Evolutionary conservation across 2,888 invertebrate genomes (phyloP).

Genomic region (Pachliopta kotzebuea): DNA sequence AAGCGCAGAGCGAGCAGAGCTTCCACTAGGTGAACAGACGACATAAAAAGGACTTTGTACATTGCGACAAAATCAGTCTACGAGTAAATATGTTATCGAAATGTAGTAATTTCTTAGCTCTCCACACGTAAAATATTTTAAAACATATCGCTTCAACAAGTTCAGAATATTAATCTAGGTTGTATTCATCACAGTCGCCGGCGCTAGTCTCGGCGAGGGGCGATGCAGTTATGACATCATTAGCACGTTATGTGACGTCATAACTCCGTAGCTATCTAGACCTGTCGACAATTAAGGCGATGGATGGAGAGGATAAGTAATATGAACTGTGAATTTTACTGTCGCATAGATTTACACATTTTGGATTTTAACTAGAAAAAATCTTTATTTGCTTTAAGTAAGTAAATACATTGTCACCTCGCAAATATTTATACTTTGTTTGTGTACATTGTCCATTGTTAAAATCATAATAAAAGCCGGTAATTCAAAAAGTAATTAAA

Average conservation of each 20-base stretch:
- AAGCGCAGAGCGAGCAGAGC: too few relatives aligned
- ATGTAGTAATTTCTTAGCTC: neutral
- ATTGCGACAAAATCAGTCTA: too few relatives aligned
- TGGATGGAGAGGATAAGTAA: constrained; percentile 59
- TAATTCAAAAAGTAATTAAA: too few relatives aligned
- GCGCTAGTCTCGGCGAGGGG: constrained; percentile 47
- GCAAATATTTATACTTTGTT: too few relatives aligned
- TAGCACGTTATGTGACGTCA: constrained; percentile 76
- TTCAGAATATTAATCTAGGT: constrained; percentile 52
- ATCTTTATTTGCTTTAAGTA: too few relatives aligned
- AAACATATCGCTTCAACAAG: constrained; percentile 32
- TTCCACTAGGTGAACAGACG: too few relatives aligned
- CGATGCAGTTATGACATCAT: constrained; percentile 78
- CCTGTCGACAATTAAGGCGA: constrained; percentile 68
- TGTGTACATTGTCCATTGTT: too few relatives aligned
- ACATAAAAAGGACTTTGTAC: too few relatives aligned
- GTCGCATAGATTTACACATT: neutral
- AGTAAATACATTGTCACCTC: too few relatives aligned
- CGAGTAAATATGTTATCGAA: neutral
- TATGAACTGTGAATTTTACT: constrained; percentile 7
- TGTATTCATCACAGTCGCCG: constrained; percentile 51
- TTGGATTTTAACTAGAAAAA: too few relatives aligned
- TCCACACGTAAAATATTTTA: constrained; percentile 34
- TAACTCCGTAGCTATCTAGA: constrained; percentile 72
- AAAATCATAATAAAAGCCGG: too few relatives aligned